Base-by-base conservation (phyloP, 2,797 vertebrate genomes). In the Tadarida brasiliensis region DNA sequence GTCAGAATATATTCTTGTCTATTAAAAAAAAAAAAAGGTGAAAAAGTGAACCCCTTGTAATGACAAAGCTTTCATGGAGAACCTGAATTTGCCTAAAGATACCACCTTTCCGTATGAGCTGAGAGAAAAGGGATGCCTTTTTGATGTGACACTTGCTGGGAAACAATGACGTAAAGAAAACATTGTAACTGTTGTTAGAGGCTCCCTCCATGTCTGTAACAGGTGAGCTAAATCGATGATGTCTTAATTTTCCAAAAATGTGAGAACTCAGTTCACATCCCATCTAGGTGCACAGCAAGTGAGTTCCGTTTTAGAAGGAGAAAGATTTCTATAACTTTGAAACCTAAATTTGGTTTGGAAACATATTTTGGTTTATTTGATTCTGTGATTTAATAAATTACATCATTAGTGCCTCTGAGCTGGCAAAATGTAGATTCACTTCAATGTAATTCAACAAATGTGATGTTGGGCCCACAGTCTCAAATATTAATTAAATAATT, bases 401-500 rank as follows among this genome's bases (percentile, higher is more conserved):
- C 22, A 26, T 76, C 35, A 35, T 49, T 57, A 54, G 26, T 10
- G 7, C 35, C 61, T 63, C n/a, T 91, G 16, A 26, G 35, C 19
- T 54, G 54, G n/a, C 54, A 93, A 96, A 63, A 44, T 80, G 61
- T 57, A 77, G 63, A 65, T 54, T 28, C 30, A 59, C 73, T 90
- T 73, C 10, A 47, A 2, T 39, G n/a, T 59, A 77, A 82, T 85
- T 39, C 14, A 65, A 30, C 22, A 54, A 68, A 35, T 14, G 59
- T 11, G 11, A 88, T 74, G 26, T 65, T 76, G 80, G 24, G 7
- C n/a, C 4, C 11, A 59, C 26, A 63, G 59, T 49, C 17, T 94
- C 54, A 82, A 91, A 54, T 91, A 76, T 63, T 73, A 57, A 59
- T 59, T 19, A 91, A 83, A 84, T 44, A 61, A 76, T 70, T 85